Evolutionary conservation across 2,113 vertebrate genomes (phyloP).

Genomic region (Sceloporus tristichus): DNA sequence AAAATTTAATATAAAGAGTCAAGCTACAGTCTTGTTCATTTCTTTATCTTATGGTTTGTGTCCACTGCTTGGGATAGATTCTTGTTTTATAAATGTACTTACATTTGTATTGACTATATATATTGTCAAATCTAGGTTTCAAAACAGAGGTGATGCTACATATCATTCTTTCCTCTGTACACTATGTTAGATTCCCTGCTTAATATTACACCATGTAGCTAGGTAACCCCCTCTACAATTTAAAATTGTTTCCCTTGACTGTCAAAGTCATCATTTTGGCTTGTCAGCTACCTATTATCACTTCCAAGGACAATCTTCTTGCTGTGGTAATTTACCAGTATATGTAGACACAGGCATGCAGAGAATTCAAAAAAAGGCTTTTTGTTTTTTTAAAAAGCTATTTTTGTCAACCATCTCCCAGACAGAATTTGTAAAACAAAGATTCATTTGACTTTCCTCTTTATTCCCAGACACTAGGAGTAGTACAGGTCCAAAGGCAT

Average conservation of each 20-base stretch:
- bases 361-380: constrained; percentile 2
- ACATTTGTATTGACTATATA: not conserved
- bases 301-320: not conserved
- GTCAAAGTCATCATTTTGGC: not conserved
- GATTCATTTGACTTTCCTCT: not conserved
- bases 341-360: not conserved
- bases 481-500: not conserved
- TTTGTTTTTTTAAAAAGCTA: not conserved
- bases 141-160: not conserved
- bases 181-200: not conserved
- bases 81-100: not conserved
- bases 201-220: not conserved
- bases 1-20: not conserved
- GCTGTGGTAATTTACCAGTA: constrained; percentile 2
- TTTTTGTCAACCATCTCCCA: not conserved
- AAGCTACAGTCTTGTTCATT: not conserved
- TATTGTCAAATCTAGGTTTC: not conserved
- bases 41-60: not conserved
- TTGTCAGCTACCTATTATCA: constrained; percentile 12
- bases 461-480: not conserved
- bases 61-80: not conserved
- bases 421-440: not conserved
- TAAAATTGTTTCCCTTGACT: not conserved
- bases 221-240: not conserved
- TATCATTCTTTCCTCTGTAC: not conserved